Evolutionary conservation across 2,797 vertebrate genomes (phyloP).

Genomic region (Lemur catta): DNA sequence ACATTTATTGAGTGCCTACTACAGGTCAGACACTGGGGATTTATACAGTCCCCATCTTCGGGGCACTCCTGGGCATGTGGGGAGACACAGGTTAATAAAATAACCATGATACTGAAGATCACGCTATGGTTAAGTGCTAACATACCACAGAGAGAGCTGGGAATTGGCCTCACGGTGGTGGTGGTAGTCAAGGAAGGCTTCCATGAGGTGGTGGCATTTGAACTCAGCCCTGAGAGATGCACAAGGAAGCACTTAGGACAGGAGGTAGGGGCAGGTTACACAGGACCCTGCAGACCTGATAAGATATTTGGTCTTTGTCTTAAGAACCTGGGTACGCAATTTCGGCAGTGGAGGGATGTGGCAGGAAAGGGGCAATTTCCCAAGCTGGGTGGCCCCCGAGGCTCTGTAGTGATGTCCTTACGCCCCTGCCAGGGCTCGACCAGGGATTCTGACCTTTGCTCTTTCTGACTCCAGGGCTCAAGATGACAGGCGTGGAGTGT

Average conservation of each 20-base stretch:
- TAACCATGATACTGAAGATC: not conserved
- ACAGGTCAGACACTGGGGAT: not conserved
- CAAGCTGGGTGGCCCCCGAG: not conserved
- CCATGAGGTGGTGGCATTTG: not conserved
- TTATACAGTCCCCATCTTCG: fast-evolving
- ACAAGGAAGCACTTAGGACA: not conserved
- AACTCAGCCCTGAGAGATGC: not conserved
- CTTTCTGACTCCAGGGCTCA: slow-evolving; percentile 85
- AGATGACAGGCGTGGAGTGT: slow-evolving; percentile 91
- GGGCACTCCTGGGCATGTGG: fast-evolving
- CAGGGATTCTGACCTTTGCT: fast-evolving
- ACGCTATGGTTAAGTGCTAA: too few relatives aligned
- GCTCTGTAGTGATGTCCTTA: not conserved
- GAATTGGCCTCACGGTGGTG: too few relatives aligned
- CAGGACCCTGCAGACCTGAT: not conserved
- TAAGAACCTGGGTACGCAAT: fast-evolving
- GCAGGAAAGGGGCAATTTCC: too few relatives aligned
- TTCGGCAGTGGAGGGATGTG: not conserved
- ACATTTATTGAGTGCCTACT: not conserved
- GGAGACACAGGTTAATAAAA: not conserved
- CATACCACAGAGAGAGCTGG: not conserved
- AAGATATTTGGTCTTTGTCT: not conserved
- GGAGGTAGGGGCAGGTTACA: not conserved
- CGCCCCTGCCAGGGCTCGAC: not conserved
- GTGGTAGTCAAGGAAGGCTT: not conserved